These are phyloP conservation scores for Sialis lutaria DNA, from an alignment of 2,888 invertebrate genomes.

Conservation along the genomic window DNA sequence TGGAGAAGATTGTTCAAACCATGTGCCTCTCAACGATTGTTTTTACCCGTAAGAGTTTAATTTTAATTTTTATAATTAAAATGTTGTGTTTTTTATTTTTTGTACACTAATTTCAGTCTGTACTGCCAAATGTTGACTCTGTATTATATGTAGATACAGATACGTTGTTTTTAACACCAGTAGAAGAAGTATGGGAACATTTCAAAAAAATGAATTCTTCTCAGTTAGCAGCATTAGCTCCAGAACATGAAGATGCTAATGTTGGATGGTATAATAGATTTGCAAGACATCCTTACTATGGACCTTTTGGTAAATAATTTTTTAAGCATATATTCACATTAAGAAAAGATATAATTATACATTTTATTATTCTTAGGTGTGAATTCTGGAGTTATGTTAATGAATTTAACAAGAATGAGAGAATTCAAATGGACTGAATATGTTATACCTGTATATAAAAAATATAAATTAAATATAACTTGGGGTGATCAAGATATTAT, in stretches of 20 bases:
- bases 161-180: slow-evolving; percentile 68
- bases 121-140: slow-evolving; percentile 64
- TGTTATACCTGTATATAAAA: slow-evolving; percentile 66
- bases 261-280: slow-evolving; percentile 93
- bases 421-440: slow-evolving; percentile 71
- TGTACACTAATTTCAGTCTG: slow-evolving; percentile 36
- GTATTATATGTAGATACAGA: slow-evolving; percentile 89
- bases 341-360: background rate
- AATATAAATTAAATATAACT: slow-evolving; percentile 71
- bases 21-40: slow-evolving; percentile 85
- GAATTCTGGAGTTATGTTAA: slow-evolving; percentile 94
- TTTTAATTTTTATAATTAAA: slow-evolving; percentile 2
- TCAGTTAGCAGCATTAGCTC: slow-evolving; percentile 74
- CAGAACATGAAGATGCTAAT: slow-evolving; percentile 84
- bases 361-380: slow-evolving; percentile 40
- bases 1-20: slow-evolving; percentile 87
- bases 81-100: background rate
- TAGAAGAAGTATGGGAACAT: slow-evolving; percentile 67
- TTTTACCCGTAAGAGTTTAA: slow-evolving; percentile 67
- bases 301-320: slow-evolving; percentile 43
- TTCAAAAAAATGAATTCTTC: slow-evolving; percentile 65
- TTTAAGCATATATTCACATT: background rate
- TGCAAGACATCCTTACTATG: slow-evolving; percentile 89
- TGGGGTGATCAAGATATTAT: slow-evolving; percentile 98
- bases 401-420: slow-evolving; percentile 88